phyloP scores from a whole-genome alignment of 1,140 invertebrate genomes.

The Neodiprion pinetum region DNA sequence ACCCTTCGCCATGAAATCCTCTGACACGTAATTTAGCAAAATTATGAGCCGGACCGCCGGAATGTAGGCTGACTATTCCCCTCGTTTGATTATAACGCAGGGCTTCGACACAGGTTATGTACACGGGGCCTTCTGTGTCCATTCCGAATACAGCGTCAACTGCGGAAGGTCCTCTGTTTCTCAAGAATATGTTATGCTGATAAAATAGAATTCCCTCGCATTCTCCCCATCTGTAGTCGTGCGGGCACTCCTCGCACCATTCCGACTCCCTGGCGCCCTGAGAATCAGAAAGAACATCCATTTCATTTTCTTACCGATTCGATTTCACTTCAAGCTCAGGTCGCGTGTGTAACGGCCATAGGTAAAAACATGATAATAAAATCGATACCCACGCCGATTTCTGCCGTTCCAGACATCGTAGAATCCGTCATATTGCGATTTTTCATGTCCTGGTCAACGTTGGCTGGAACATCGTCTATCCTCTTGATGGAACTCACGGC shows the following conservation, averaged over 20 bases:
- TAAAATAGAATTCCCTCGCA: slow-evolving; percentile 35
- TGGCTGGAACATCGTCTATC: not conserved
- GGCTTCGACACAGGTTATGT: slow-evolving; percentile 35
- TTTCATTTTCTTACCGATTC: no score
- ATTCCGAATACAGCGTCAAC: slow-evolving; percentile 26
- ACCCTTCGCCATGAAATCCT: slow-evolving; percentile 25
- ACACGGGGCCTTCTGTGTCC: slow-evolving; percentile 28
- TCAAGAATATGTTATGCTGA: slow-evolving; percentile 39
- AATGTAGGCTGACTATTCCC: slow-evolving; percentile 12
- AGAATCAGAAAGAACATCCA: slow-evolving; percentile 2
- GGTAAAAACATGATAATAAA: no score
- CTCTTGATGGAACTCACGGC: not conserved
- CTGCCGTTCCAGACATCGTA: not conserved
- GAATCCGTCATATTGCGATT: not conserved
- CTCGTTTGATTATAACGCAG: slow-evolving; percentile 26
- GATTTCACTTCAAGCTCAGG: no score
- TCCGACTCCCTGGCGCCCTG: slow-evolving; percentile 10
- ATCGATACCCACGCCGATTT: not conserved
- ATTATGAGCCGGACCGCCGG: slow-evolving; percentile 29
- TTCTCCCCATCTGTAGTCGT: slow-evolving; percentile 25
- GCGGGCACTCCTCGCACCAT: not conserved
- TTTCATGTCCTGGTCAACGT: not conserved
- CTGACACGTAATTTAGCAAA: slow-evolving; percentile 28
- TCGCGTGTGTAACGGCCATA: no score
- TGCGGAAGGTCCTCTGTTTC: slow-evolving; percentile 22